Conservation (phyloP, 2,888 invertebrate genomes). For the Sericinus montela region DNA sequence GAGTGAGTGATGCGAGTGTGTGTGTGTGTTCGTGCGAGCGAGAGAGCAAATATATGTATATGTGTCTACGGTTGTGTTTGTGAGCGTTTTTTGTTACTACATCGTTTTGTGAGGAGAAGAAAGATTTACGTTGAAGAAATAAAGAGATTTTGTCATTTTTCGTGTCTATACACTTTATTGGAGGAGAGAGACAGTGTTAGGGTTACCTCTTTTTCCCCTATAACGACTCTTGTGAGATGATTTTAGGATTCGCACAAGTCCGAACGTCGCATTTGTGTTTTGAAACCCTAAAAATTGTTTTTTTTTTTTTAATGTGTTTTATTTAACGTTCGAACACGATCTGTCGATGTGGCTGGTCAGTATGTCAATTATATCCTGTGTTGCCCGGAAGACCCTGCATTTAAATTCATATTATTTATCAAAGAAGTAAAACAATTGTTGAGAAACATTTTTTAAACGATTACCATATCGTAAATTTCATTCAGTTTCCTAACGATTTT, state of each 20-base stretch:
- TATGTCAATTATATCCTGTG: conserved; percentile 21
- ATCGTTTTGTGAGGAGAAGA: conserved; percentile 47
- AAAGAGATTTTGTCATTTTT: conserved; percentile 43
- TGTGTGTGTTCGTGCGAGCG: neutral
- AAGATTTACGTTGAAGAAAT: conserved; percentile 46
- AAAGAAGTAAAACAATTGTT: too few species aligned
- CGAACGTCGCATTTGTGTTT: conserved; percentile 41
- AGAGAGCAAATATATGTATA: neutral
- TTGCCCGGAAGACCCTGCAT: neutral
- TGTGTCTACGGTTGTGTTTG: conserved; percentile 59
- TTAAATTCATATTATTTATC: neutral
- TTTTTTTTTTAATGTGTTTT: conserved; percentile 61
- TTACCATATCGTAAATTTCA: too few species aligned
- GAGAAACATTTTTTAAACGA: too few species aligned
- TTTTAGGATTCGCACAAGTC: conserved; percentile 45
- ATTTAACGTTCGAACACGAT: conserved; percentile 1
- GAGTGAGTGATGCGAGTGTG: neutral
- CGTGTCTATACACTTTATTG: conserved; percentile 34
- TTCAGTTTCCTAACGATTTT: too few species aligned
- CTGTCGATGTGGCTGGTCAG: neutral
- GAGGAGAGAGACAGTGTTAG: conserved; percentile 30
- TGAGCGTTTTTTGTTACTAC: conserved; percentile 60
- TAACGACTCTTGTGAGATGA: conserved; percentile 33
- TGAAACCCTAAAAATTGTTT: conserved; percentile 33
- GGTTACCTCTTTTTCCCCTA: conserved; percentile 39